Evolutionary conservation across 2,113 vertebrate genomes (phyloP), one percentile per base, ranked within the genome.

Genomic region (Chunga burmeisteri): DNA sequence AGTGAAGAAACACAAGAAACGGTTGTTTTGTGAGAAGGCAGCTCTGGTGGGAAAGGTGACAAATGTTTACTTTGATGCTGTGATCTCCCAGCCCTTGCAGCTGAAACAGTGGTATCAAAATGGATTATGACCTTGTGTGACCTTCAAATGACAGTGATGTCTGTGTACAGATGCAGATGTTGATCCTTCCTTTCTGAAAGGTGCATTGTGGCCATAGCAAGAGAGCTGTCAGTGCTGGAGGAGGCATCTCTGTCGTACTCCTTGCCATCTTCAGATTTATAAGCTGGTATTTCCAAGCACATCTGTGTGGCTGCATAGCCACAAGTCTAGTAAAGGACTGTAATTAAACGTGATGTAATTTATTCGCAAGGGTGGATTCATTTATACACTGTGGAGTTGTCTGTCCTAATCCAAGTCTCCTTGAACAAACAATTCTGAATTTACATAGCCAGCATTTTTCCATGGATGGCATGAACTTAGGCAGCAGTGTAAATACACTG

Each of bases 341-440:
- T 85, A 62, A 93, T 96, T 95, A 91, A 85, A 87, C 26, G 46
- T 65, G 16, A 62, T 87, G 30, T 61, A 68, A 70, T 95, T 93
- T 81, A 61, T 94, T 94, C 0, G 0, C 65, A 82, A 50, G 49
- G 22, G 4, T 85, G 53, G 25, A 40, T 86, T 92, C 25, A 46
- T 82, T 94, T 91, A 59, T 63, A 66, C 34, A 38, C 73, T 6
- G 2, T 62, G 47, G 78, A 85, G 50, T 75, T 97, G 46, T 77
- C 83, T 85, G 66, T 80, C 42, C 74, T 94, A 79, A 91, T 88
- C 94, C 32, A n/a, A 75, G 53, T 82, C 58, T 95, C 62, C 77
- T 93, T 91, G 70, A 86, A 74, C 66, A 94, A 95, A 70, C 74
- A 36, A 2, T 56, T 86, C 66, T 75, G 73, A 95, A 70, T 91